Conservation (phyloP, 2,113 vertebrate species). For the Butorides virescens region DNA sequence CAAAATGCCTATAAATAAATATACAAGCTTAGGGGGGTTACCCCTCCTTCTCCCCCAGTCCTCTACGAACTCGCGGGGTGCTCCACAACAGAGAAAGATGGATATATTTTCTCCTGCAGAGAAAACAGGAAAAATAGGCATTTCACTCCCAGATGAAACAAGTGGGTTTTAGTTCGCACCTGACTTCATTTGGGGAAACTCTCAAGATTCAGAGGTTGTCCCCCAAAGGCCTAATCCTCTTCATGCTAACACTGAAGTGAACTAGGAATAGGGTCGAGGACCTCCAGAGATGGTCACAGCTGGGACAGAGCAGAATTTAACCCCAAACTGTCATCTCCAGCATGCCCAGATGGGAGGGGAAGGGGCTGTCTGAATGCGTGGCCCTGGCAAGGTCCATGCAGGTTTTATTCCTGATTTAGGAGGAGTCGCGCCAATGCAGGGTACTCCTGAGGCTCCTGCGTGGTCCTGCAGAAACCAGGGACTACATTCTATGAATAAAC, state of each 20-base stretch:
- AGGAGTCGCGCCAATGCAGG: neutral
- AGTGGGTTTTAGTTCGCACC: neutral
- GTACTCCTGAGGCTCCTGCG: neutral
- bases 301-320: neutral
- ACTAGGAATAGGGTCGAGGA: neutral
- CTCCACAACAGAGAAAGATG: neutral
- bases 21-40: neutral
- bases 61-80: neutral
- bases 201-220: neutral
- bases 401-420: neutral
- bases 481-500: neutral
- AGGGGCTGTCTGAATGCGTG: neutral
- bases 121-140: neutral
- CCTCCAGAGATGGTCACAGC: neutral
- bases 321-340: neutral
- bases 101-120: neutral
- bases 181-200: neutral
- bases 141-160: neutral
- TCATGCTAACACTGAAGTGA: neutral
- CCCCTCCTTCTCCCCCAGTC: neutral
- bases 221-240: neutral
- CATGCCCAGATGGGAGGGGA: neutral
- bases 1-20: neutral
- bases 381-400: neutral
- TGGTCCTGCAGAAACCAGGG: neutral